A percentile compares a stretch with the other conserved stretches of the same genome.
Evolutionary conservation across 2,113 vertebrate genomes (phyloP).

Genomic region (Suricata suricatta): DNA sequence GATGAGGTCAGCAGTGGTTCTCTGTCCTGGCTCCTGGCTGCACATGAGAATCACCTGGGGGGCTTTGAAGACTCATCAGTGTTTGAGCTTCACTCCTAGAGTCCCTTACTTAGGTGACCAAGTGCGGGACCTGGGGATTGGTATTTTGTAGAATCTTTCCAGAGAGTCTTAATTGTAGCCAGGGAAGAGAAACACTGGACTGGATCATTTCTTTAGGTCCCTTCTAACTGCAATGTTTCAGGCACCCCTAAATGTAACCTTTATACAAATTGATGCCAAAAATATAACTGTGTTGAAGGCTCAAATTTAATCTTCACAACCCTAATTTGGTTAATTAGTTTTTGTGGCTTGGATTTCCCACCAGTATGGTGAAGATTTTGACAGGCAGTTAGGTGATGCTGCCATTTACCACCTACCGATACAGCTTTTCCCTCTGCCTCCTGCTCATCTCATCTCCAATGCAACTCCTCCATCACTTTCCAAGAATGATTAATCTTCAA

Average conservation of each 20-base stretch:
- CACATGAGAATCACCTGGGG: neutral
- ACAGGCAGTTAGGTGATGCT: neutral
- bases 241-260: neutral
- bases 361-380: neutral
- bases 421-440: neutral
- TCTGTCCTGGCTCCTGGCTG: neutral
- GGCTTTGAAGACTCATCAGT: neutral
- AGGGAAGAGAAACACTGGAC: neutral
- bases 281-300: neutral
- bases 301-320: neutral
- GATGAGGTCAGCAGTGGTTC: neutral
- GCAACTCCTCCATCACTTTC: neutral
- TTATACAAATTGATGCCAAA: neutral
- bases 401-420: neutral
- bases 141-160: neutral
- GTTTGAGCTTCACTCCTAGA: neutral
- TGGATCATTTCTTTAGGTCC: neutral
- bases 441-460: neutral
- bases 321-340: neutral
- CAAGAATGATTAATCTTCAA: neutral
- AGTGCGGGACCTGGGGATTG: neutral
- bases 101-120: neutral
- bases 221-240: neutral
- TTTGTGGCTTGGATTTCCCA: neutral
- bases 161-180: neutral